phyloP scores from a whole-genome alignment of 2,888 invertebrate species.

The Quadroppia sp. region DNA sequence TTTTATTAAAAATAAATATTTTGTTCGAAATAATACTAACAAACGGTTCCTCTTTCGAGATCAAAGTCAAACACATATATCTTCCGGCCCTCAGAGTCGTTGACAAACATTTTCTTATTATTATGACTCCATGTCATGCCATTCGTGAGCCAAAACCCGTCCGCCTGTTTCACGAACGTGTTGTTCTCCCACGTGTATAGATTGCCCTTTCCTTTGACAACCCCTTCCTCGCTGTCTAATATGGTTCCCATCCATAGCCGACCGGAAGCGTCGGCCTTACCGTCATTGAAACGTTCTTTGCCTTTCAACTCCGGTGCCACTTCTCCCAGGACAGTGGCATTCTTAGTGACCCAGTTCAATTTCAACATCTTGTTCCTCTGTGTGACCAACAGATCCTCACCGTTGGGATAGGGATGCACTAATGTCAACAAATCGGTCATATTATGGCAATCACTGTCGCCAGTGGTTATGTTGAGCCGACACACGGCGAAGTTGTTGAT shows the following conservation, averaged over 20 bases:
- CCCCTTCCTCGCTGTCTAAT: conserved; percentile 3
- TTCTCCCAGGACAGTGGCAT: conserved; percentile 19
- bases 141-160: conserved; percentile 56
- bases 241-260: conserved; percentile 66
- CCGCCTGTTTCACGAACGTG: neutral
- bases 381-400: conserved; percentile 43
- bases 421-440: conserved; percentile 46
- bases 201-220: neutral
- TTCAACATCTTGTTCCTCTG: conserved; percentile 36
- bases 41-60: conserved; percentile 59
- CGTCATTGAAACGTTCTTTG: conserved; percentile 65
- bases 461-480: neutral
- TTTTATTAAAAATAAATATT: too few species aligned
- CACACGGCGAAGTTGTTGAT: conserved; percentile 46
- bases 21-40: conserved; percentile 58
- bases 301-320: conserved; percentile 29
- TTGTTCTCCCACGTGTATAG: neutral
- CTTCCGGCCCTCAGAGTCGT: conserved; percentile 63
- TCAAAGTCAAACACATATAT: conserved; percentile 66
- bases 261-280: conserved; percentile 69
- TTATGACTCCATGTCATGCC: conserved; percentile 71
- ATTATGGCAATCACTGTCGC: conserved; percentile 44
- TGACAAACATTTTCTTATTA: conserved; percentile 69
- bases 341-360: neutral
- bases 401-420: conserved; percentile 40